These are phyloP conservation scores for Lucinisca nassula DNA, from an alignment of 2,888 invertebrate genomes.

Conservation along the genomic window DNA sequence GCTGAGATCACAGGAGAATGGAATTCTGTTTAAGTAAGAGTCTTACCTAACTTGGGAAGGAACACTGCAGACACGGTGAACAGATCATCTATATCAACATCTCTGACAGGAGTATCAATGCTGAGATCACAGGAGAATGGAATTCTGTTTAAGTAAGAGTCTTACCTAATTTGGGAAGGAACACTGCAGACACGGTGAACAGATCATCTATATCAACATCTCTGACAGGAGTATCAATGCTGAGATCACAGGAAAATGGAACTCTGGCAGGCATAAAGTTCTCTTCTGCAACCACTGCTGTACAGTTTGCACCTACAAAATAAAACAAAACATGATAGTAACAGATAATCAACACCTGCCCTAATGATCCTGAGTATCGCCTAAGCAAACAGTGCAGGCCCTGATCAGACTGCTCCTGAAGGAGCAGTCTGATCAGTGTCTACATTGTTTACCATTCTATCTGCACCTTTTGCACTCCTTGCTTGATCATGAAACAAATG, in stretches of 20 bases:
- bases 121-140: slow-evolving; percentile 82
- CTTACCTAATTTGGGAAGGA: slow-evolving; percentile 80
- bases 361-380: no score
- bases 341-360: no score
- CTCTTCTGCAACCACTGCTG: slow-evolving; percentile 60
- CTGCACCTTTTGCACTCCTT: no score
- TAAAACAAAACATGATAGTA: no score
- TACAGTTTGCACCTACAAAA: slow-evolving; percentile 80
- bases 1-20: slow-evolving; percentile 80
- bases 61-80: slow-evolving; percentile 77
- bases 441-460: no score
- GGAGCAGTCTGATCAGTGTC: no score
- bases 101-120: slow-evolving; percentile 70
- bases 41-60: slow-evolving; percentile 79
- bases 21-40: slow-evolving; percentile 68
- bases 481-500: no score
- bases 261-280: slow-evolving; percentile 71
- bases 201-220: slow-evolving; percentile 77
- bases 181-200: slow-evolving; percentile 75
- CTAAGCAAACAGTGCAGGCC: no score
- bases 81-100: slow-evolving; percentile 75
- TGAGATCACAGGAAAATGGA: slow-evolving; percentile 81
- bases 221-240: slow-evolving; percentile 68
- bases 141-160: slow-evolving; percentile 52
- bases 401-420: no score